Base-by-base conservation (phyloP, 2,888 invertebrate species). In the Fissipunctia ypsillon region DNA sequence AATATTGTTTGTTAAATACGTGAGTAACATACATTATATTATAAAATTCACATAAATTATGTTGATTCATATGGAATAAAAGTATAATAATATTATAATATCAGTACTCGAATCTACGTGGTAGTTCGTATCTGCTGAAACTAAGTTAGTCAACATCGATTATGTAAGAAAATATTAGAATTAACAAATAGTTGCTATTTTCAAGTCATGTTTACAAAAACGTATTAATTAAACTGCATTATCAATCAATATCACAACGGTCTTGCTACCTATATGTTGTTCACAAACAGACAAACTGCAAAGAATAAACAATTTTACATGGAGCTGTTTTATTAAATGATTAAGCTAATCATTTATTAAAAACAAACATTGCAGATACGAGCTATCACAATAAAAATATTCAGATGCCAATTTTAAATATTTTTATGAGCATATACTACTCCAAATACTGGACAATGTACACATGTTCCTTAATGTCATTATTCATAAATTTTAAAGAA, bases 1-100 rank as follows among this genome's bases (percentile, higher is more conserved):
- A 84, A 85, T 76, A 76, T 64, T 77, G 65, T 83, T 82, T 75
- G 66, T 80, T 85, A 76, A 78, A 78, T 86, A 83, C 61, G 73
- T 78, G 87, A 76, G 76, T 87, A 83, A 85, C 75, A 80, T 83
- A 75, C 35, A 56, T 68, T 69, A 56, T 73, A 77, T 77, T 73
- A 74, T 76, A 83, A 84, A 80, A 79, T 59, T 73, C 64, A 84
- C 77, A 75, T 80, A 61, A 80, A 73, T 73, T 78, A 80, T 82
- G 52, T 73, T 70, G 52, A 64, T 84, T 65, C 14, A 45, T 72
- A 72, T 31, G 63, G 54, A 73, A 79, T 84, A 81, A 74, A 84
- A 73, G 48, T 84, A 68, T 59, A 66, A 66, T 84, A 63, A 69
- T 66, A 77, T 73, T 81, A 65, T 76, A 64, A 71, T 54, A 68